These are phyloP conservation scores for Dendroctonus valens DNA, from an alignment of 1,140 invertebrate genomes.

Conservation along the genomic window DNA sequence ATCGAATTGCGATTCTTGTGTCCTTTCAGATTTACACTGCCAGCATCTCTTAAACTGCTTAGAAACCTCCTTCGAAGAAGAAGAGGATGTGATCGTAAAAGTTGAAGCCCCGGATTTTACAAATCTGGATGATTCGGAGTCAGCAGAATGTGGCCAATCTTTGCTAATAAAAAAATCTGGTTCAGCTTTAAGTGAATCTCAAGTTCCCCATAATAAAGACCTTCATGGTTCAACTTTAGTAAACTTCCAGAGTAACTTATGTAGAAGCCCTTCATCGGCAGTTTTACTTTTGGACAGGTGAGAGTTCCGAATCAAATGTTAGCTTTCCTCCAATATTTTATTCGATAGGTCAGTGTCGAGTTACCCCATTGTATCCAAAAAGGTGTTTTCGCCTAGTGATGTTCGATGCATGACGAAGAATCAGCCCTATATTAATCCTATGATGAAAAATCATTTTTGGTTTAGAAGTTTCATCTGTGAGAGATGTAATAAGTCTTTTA, in stretches of 20 bases:
- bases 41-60: constrained; percentile 23
- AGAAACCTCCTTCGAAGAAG: constrained; percentile 27
- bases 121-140: too few species aligned
- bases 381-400: constrained; percentile 41
- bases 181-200: too few species aligned
- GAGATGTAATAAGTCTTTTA: constrained; percentile 47
- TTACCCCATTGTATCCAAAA: constrained; percentile 30
- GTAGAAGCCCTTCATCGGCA: constrained; percentile 7
- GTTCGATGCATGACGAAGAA: constrained; percentile 44
- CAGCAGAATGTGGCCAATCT: background rate
- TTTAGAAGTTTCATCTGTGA: constrained; percentile 47
- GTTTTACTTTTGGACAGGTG: constrained; percentile 23
- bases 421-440: constrained; percentile 49
- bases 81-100: constrained; percentile 21
- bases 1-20: background rate
- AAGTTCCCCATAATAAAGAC: background rate
- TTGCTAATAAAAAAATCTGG: too few species aligned
- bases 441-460: constrained; percentile 47
- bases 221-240: constrained; percentile 2
- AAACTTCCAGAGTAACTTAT: background rate
- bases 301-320: constrained; percentile 9
- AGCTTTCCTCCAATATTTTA: constrained; percentile 19
- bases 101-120: constrained; percentile 10
- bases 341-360: constrained; percentile 35
- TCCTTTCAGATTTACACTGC: constrained; percentile 16